phyloP scores from a whole-genome alignment of 2,888 invertebrate species.

The Trichopria drosophilae region DNA sequence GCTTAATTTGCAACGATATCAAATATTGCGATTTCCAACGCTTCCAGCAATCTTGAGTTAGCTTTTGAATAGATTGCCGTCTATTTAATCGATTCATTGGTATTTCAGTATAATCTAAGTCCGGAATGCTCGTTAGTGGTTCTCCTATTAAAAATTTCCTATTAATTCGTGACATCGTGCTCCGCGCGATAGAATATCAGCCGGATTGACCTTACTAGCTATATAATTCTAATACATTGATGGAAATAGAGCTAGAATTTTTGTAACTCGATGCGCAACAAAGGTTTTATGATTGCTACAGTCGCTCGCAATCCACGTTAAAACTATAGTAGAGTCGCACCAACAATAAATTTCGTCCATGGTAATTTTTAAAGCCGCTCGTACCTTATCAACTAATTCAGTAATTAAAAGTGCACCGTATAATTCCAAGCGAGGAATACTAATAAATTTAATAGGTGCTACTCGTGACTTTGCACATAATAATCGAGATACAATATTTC shows the following conservation, averaged over 20 bases:
- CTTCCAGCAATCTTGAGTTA: constrained; percentile 37
- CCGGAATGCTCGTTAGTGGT: constrained; percentile 32
- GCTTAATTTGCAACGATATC: constrained; percentile 32
- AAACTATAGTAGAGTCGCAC: too few species aligned
- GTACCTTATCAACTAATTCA: constrained; percentile 13
- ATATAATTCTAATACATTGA: too few species aligned
- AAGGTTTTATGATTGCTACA: too few species aligned
- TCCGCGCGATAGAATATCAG: too few species aligned
- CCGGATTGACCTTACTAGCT: too few species aligned
- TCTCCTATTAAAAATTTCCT: constrained; percentile 41
- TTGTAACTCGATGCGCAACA: too few species aligned
- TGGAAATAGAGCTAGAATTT: too few species aligned
- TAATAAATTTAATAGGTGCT: constrained; percentile 22
- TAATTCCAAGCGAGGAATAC: too few species aligned
- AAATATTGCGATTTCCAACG: constrained; percentile 36
- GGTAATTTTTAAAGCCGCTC: neutral
- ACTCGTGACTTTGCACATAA: constrained; percentile 21
- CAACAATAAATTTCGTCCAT: constrained; percentile 18
- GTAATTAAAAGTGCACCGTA: constrained; percentile 27
- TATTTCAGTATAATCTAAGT: constrained; percentile 31
- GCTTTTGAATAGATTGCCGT: constrained; percentile 37
- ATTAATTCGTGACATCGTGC: constrained; percentile 31
- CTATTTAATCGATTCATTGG: constrained; percentile 31
- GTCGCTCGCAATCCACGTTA: too few species aligned
- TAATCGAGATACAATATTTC: constrained; percentile 5